Evolutionary conservation across 2,888 invertebrate species (phyloP), one percentile per base, ranked within the genome.

Genomic region (Perizoma flavofasciatum): DNA sequence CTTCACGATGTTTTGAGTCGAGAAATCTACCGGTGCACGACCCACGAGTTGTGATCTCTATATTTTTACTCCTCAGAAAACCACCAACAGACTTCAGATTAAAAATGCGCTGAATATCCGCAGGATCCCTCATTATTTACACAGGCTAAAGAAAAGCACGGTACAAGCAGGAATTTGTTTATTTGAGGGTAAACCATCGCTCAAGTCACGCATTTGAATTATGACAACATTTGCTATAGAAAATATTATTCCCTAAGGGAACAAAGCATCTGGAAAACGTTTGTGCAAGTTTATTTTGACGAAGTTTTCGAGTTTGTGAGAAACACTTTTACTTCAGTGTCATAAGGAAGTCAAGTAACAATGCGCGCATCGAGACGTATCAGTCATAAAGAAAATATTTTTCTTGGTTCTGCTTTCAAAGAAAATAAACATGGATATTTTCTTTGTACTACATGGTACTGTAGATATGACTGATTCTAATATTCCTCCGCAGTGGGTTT

Each of bases 81-180:
- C 37, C 44, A 51, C 41, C 22, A 22, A 54, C 41, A 45, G 45
- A 46, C 56, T 44, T 47, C 53, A 49, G 53, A 59, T 62, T 60
- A 66, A 60, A 65, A 68, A 68, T 66, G 61, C 46, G 61, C 43
- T 59, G 61, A 63, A 65, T 66, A 59, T 48, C 50, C 39, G 52
- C 45, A 48, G 55, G 55, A 51, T 54, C 50, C 10, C 59, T 48
- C 60, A 68, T 68, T 59, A 68, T 61, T 68, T 60, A 65, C 60
- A 55, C 56, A 52, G 63, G 55, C 57, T 52, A 44, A 47, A 59
- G 61, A 58, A 55, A 61, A 49, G 10, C 44, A 49, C 46, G 43
- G 34, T 49, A 53, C 49, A 49, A 59, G 48, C 50, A 6, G 44
- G 11, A 11, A 51, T 59, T 59, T 57, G 61, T 63, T 61, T 65